Evolutionary conservation across 2,888 invertebrate genomes (phyloP).

Genomic region (Hesperia comma): DNA sequence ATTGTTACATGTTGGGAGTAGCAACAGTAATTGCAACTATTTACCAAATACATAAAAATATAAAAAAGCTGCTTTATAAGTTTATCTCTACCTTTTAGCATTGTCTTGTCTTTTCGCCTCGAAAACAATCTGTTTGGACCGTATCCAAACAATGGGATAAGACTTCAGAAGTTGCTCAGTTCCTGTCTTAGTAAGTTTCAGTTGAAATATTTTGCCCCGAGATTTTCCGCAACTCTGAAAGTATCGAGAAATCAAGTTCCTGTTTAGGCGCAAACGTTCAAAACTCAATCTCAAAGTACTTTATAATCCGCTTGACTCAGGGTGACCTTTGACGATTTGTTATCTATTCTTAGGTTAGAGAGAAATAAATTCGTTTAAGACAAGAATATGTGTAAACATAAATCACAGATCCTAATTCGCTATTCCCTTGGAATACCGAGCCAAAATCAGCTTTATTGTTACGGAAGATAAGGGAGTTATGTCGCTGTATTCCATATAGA

Average conservation of each 20-base stretch:
- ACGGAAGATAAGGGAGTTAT: slow-evolving; percentile 70
- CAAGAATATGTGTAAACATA: slow-evolving; percentile 66
- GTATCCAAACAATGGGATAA: slow-evolving; percentile 37
- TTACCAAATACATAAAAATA: neutral
- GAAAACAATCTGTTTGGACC: slow-evolving; percentile 36
- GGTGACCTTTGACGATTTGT: slow-evolving; percentile 65
- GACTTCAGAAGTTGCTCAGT: slow-evolving; percentile 37
- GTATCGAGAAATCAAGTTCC: slow-evolving; percentile 50
- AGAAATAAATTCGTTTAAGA: slow-evolving; percentile 72
- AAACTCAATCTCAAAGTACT: slow-evolving; percentile 62
- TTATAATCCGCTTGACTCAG: slow-evolving; percentile 55
- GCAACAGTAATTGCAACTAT: neutral
- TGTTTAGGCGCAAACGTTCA: slow-evolving; percentile 49
- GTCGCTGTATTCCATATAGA: slow-evolving; percentile 67
- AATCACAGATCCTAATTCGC: slow-evolving; percentile 67
- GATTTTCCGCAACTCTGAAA: slow-evolving; percentile 35
- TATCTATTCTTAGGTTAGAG: slow-evolving; percentile 58
- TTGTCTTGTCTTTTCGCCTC: slow-evolving; percentile 27
- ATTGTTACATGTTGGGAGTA: neutral
- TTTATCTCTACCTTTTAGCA: slow-evolving; percentile 21
- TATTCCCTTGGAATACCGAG: slow-evolving; percentile 65
- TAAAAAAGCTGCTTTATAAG: slow-evolving; percentile 19
- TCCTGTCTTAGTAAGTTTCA: slow-evolving; percentile 38
- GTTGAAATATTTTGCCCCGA: slow-evolving; percentile 35
- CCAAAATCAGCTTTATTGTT: slow-evolving; percentile 59